Evolutionary conservation across 2,797 vertebrate species (phyloP), one percentile per base, ranked within the genome.

Genomic region (Lacerta viridis): DNA sequence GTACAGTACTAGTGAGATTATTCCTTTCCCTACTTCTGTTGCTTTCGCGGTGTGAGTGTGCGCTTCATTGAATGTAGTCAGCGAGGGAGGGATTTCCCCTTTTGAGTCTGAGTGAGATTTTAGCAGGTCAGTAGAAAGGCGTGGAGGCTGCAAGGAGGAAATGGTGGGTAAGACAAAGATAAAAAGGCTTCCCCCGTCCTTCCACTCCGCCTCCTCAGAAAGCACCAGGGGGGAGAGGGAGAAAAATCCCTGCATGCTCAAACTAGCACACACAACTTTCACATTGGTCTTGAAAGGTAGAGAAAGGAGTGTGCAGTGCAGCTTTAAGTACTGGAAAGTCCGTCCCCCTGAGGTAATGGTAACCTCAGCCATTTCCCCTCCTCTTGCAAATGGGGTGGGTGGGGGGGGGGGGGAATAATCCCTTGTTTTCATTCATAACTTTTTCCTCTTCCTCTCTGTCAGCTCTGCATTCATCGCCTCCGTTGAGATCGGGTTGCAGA

Each of bases 351-450:
- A 95, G 96, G 95, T 95, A 93, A 94, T 93, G 92, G 96, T 93
- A 95, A 94, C 96, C 97, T 95, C 95, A 83, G 90, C 69, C 96
- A 96, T 95, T 95, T 96, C 93, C 93, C 94, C 94, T 93, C 92
- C 97, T 86, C 96, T 87, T 80, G 96, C 96, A 89, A 90, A 92
- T 82, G 55, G n/a, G 80, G 80, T 13, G 23, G 33, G 75, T 86
- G 86, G 77, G 33, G 66, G 80, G 18, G 23, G 74, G 80, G 39
- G 76, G 86, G 85, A 79, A 86, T 84, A 8, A 77, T n/a, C 66
- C 88, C 94, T 96, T 98, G 97, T 98, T 98, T 98, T 98, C 98
- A 99, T 99, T 99, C 98, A 99, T 98, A 99, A 98, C 95, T 98
- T 98, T 97, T 92, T 95, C 93, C 95, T 93, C 95, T 94, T 95